phyloP scores from a whole-genome alignment of 2,888 invertebrate species.

The Siphlonurus alternatus region DNA sequence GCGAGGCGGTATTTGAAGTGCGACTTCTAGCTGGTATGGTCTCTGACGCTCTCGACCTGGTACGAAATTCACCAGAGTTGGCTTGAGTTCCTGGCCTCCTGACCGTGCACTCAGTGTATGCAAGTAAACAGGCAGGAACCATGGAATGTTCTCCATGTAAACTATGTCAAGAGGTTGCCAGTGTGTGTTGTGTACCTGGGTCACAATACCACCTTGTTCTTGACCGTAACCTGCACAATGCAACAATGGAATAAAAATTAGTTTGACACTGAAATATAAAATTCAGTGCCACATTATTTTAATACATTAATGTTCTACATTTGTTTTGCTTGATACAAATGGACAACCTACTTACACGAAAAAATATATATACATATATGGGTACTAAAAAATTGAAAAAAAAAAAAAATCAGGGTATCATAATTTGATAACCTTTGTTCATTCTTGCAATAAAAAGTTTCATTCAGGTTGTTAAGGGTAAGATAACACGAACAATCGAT shows the following conservation, averaged over 20 bases:
- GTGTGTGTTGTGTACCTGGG: conserved; percentile 66
- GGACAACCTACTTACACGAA: too few relatives aligned
- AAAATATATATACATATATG: too few relatives aligned
- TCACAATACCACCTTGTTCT: conserved; percentile 77
- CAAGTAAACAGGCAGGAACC: conserved; percentile 78
- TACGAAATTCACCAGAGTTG: not conserved
- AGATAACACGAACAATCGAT: too few relatives aligned
- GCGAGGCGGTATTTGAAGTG: conserved; percentile 59
- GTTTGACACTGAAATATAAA: too few relatives aligned
- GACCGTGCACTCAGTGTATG: conserved; percentile 59
- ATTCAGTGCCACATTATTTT: too few relatives aligned
- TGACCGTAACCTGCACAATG: conserved; percentile 60
- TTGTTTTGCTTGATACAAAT: too few relatives aligned
- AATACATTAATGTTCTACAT: too few relatives aligned
- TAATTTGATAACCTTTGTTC: too few relatives aligned
- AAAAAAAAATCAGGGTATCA: too few relatives aligned
- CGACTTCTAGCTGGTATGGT: conserved; percentile 76
- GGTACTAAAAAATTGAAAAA: too few relatives aligned
- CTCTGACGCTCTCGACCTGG: conserved; percentile 72
- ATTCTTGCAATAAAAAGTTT: too few relatives aligned
- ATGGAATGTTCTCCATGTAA: conserved; percentile 78
- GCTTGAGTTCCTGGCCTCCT: conserved; percentile 15
- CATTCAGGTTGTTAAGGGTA: too few relatives aligned
- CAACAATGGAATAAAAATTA: conserved; percentile 5
- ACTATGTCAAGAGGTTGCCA: conserved; percentile 58